Conservation (phyloP, 2,113 vertebrate species). For the Recurvirostra avosetta region DNA sequence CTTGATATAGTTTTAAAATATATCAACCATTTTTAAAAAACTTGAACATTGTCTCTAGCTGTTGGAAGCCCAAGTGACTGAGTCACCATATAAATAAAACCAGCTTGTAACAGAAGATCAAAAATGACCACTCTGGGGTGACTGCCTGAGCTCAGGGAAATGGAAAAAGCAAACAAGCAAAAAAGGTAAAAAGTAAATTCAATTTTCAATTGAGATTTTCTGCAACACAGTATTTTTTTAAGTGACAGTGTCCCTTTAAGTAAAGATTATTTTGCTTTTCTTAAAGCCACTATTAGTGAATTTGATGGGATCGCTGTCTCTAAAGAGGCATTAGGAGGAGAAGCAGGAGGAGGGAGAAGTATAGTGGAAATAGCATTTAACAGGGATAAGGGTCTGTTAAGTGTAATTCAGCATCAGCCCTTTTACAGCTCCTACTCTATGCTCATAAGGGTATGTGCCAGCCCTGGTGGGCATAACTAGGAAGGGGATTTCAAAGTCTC, state of each 20-base stretch:
- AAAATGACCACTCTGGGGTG: background rate
- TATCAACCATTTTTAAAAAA: background rate
- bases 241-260: slow-evolving; percentile 72
- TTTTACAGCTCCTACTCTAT: slow-evolving; percentile 72
- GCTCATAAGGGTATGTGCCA: background rate
- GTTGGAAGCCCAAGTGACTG: background rate
- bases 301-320: slow-evolving; percentile 32
- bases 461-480: background rate
- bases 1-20: background rate
- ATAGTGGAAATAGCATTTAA: slow-evolving; percentile 31
- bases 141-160: background rate
- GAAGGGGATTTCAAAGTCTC: background rate
- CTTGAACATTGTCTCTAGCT: background rate
- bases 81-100: background rate
- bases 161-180: background rate
- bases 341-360: slow-evolving; percentile 29
- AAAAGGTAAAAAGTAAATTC: background rate
- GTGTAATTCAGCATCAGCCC: slow-evolving; percentile 69
- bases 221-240: background rate
- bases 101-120: background rate
- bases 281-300: slow-evolving; percentile 36
- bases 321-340: slow-evolving; percentile 40
- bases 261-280: slow-evolving; percentile 9
- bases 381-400: slow-evolving; percentile 47
- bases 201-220: background rate